Evolutionary conservation across 2,797 vertebrate species (phyloP), one percentile per base, ranked within the genome.

Genomic region (Setipinna tenuifilis): DNA sequence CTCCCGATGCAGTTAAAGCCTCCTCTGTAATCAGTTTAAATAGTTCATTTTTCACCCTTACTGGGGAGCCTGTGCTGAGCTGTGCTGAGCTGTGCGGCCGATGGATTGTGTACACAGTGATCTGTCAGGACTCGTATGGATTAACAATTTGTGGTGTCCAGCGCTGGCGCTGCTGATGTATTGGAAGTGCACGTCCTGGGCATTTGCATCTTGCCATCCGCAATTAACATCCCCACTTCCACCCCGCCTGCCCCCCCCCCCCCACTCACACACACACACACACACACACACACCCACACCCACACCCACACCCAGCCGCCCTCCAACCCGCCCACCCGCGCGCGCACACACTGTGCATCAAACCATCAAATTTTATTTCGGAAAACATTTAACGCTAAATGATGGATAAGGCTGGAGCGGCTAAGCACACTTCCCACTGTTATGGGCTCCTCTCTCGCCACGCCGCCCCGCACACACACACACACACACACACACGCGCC

Each of bases 11-110:
- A 92, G 93, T 90, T 93, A 87, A 92, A 93, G 90, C 93, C 91
- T 94, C 92, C 93, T 90, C 90, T 86, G 78, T 95, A 96, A 97
- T 96, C 96, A 95, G 93, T 94, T 97, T 96, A 94, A 96, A 96
- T 94, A 95, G 93, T 95, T 96, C 92, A 96, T 97, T 96, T 96
- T 96, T 97, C 94, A 94, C 96, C 94, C 95, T 95, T 96, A 93
- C 92, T 91, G 92, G 95, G 94, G 94, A 95, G 31, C 95, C 91
- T 93, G 95, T 41, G 46, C 46, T 10, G 46, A 48, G 46, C 46
- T 3, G 92, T 92, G 46, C 46, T 10, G 46, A 48, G 46, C 46
- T 3, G 92, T 92, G 94, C 92, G 92, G 91, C 92, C 93, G 95
- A 94, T 94, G 93, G 94, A 95, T 95, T 96, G 95, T 93, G 95